Conservation (phyloP, 2,797 vertebrate species). For the Spea hammondii region DNA sequence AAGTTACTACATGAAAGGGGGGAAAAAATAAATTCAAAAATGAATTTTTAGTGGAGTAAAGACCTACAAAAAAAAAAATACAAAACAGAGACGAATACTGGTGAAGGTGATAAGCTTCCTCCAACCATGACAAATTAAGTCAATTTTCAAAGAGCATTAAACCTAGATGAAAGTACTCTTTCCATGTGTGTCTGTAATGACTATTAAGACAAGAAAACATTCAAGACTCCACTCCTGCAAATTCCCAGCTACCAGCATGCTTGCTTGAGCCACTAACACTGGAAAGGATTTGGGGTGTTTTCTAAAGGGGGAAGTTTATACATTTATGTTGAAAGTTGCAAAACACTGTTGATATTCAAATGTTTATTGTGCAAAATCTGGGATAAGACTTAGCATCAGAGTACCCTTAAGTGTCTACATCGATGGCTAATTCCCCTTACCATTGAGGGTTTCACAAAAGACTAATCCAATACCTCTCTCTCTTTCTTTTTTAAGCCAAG, state of each 20-base stretch:
- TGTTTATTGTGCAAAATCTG: conserved; percentile 99
- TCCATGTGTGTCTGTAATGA: conserved; percentile 27
- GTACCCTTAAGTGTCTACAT: conserved; percentile 99
- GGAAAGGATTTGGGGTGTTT: conserved; percentile 82
- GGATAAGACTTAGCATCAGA: conserved; percentile 99
- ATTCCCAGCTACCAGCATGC: conserved; percentile 62
- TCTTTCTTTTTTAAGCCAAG: conserved; percentile 89
- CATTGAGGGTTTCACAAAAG: conserved; percentile 97
- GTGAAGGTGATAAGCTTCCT: conserved; percentile 45
- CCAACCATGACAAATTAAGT: conserved; percentile 44
- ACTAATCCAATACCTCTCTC: conserved; percentile 99
- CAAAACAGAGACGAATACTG: conserved; percentile 20
- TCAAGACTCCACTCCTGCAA: conserved; percentile 19
- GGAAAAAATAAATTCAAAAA: conserved; percentile 12
- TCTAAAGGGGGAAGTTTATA: conserved; percentile 99
- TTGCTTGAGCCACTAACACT: conserved; percentile 80
- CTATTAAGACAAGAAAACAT: conserved; percentile 35
- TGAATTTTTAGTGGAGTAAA: conserved; percentile 6
- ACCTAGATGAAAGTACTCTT: conserved; percentile 38
- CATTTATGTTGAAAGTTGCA: conserved; percentile 99
- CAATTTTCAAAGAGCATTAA: conserved; percentile 22
- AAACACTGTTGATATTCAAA: conserved; percentile 99
- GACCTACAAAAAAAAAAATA: conserved; percentile 18
- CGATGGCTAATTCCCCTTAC: conserved; percentile 99
- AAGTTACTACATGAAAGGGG: conserved; percentile 33